phyloP scores from a whole-genome alignment of 1,140 invertebrate genomes.

The Hycleus cichorii region DNA sequence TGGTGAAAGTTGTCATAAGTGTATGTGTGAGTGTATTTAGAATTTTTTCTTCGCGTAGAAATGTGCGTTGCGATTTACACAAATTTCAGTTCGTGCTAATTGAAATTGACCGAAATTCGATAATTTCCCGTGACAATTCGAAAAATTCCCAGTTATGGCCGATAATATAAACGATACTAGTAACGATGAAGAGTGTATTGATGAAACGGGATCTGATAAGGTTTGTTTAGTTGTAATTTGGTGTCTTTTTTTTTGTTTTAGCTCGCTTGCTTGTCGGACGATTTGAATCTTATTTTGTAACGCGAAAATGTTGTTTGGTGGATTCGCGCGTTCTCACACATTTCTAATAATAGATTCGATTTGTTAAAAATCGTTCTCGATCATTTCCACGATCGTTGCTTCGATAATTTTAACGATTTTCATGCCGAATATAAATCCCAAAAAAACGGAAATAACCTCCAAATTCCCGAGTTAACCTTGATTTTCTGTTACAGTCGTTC shows the following conservation, averaged over 20 bases:
- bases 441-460: conserved; percentile 6
- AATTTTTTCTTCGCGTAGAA: background rate
- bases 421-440: background rate
- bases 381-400: background rate
- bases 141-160: conserved; percentile 17
- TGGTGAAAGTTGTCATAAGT: conserved; percentile 29
- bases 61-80: conserved; percentile 20
- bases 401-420: background rate
- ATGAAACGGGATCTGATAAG: conserved; percentile 25
- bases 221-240: conserved; percentile 20
- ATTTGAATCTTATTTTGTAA: too few species aligned
- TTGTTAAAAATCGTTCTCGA: background rate
- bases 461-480: conserved; percentile 8
- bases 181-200: conserved; percentile 21
- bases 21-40: too few species aligned
- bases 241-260: conserved; percentile 4
- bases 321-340: conserved; percentile 31
- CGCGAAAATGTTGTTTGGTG: background rate
- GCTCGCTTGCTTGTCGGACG: background rate
- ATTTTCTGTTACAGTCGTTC: conserved; percentile 44
- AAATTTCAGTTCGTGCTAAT: background rate
- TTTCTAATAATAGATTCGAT: conserved; percentile 25
- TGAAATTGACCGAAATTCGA: too few species aligned
- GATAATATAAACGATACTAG: conserved; percentile 12
- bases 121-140: too few species aligned